phyloP scores from a whole-genome alignment of 1,140 invertebrate species.

The Panulirus ornatus region DNA sequence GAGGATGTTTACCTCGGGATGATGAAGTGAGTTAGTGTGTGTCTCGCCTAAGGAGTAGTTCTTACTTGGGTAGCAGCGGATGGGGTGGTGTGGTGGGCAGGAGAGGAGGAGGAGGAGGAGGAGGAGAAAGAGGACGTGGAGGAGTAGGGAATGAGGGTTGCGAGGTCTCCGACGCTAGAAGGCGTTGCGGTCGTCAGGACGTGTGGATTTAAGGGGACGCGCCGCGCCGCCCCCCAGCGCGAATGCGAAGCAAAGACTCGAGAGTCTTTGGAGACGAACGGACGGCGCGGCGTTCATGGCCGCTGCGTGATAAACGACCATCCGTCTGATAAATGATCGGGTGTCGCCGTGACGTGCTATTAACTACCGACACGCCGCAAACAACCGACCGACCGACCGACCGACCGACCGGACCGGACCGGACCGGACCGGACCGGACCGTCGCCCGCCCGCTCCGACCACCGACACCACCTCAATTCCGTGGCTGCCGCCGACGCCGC shows the following conservation, averaged over 20 bases:
- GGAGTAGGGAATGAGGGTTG: neutral
- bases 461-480: conserved; percentile 11
- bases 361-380: conserved; percentile 73
- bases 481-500: neutral
- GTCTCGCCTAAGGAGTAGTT: neutral
- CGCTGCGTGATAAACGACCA: conserved; percentile 63
- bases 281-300: conserved; percentile 68
- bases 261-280: conserved; percentile 47
- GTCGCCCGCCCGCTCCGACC: conserved; percentile 20
- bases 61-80: no score
- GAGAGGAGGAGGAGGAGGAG: no score
- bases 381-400: conserved; percentile 44
- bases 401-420: no score
- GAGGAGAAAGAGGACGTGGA: no score
- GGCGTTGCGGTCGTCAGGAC: neutral
- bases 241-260: no score
- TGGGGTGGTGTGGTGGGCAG: no score
- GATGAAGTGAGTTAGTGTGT: conserved; percentile 6
- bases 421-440: no score
- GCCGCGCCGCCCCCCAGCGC: no score
- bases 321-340: conserved; percentile 72
- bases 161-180: neutral
- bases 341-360: conserved; percentile 69
- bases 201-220: neutral
- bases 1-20: conserved; percentile 34